Evolutionary conservation across 2,797 vertebrate species (phyloP), one percentile per base, ranked within the genome.

Genomic region (Myiotriccus ornatus): DNA sequence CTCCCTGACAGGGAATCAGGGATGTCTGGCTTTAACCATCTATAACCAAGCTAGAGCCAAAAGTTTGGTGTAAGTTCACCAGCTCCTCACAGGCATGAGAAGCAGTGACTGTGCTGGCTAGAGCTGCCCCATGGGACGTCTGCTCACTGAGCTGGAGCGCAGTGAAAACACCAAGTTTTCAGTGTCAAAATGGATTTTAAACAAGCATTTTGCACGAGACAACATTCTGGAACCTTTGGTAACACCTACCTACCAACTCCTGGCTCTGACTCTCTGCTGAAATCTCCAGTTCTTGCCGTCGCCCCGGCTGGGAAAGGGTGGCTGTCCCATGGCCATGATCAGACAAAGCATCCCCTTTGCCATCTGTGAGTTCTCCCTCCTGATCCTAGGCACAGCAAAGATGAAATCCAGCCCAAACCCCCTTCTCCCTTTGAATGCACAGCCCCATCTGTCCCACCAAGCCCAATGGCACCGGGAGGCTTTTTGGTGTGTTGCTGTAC

Each of bases 271-370:
- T 46, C 73, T 86, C 55, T 37, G 85, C 16, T 0, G 0, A 52
- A 12, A 49, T 21, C 23, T 75, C 73, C 0, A 0, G n/a, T 3
- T 74, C 78, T 28, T 43, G 62, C 30, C 0, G 1, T 22, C 0
- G 74, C 3, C 32, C 63, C 0, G 0, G n/a, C 60, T 56, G 73
- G 41, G 88, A 50, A 44, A 37, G 28, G 39, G 47, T 7, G 30
- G 9, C 64, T 60, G 43, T 84, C 20, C 39, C 59, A 44, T 57
- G 89, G 77, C 39, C 7, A 0, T 73, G 65, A 27, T 76, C 76
- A 76, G 59, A 56, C 11, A 15, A 53, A 53, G 18, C 1, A 0
- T 50, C 78, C 47, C 34, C 75, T 79, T 4, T n/a, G 70, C 49
- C 69, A 62, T 50, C 69, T 5, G 4, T n/a, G 0, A 1, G 68